These are phyloP conservation scores for Nemapogon koenigi DNA, from an alignment of 2,888 invertebrate species.

Conservation along the genomic window DNA sequence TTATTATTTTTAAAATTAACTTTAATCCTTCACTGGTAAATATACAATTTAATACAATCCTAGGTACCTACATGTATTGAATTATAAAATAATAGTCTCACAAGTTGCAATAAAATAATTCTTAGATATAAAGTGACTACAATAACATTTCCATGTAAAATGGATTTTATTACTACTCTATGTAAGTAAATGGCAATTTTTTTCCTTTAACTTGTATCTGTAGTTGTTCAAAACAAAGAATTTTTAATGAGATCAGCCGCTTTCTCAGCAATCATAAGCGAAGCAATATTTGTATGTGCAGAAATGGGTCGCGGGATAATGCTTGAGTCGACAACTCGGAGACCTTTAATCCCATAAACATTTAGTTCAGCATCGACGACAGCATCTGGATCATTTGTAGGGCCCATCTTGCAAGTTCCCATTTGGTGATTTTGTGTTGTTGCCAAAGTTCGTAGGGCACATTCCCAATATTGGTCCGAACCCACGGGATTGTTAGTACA, in stretches of 20 bases:
- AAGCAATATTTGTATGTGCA: slow-evolving; percentile 70
- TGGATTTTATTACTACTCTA: too few species aligned
- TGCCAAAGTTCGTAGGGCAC: slow-evolving; percentile 64
- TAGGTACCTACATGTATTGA: too few species aligned
- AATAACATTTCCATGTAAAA: too few species aligned
- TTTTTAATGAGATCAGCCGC: slow-evolving; percentile 71
- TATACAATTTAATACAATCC: too few species aligned
- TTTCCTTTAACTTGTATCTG: too few species aligned
- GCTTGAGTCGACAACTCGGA: slow-evolving; percentile 75
- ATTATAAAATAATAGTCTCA: too few species aligned
- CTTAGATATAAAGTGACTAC: too few species aligned
- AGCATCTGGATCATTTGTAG: slow-evolving; percentile 63
- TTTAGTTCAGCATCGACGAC: slow-evolving; percentile 70
- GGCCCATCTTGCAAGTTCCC: slow-evolving; percentile 77
- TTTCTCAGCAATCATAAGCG: slow-evolving; percentile 78
- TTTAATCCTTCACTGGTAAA: too few species aligned
- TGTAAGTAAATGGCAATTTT: too few species aligned
- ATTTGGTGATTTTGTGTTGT: slow-evolving; percentile 68
- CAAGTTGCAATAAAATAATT: too few species aligned
- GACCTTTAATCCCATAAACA: slow-evolving; percentile 67
- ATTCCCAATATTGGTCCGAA: slow-evolving; percentile 74
- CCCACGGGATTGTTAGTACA: slow-evolving; percentile 56
- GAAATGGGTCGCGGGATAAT: slow-evolving; percentile 69
- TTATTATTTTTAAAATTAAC: too few species aligned
- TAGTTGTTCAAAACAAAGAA: too few species aligned